phyloP scores from a whole-genome alignment of 1,140 invertebrate species.

The Nasonia longicornis region DNA sequence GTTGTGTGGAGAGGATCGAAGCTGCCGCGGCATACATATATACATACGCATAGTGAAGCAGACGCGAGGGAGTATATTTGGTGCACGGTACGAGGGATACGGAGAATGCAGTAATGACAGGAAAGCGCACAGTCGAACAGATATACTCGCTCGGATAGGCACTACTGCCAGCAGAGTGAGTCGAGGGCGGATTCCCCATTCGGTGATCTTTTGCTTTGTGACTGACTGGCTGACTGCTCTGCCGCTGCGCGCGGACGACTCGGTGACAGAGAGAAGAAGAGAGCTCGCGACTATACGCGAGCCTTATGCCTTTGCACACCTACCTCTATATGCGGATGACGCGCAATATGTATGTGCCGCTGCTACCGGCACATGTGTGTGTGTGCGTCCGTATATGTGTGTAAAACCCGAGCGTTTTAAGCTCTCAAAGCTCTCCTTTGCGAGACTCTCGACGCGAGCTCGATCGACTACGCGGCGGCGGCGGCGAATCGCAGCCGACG shows the following conservation, averaged over 20 bases:
- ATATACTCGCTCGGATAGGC: constrained; percentile 60
- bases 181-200: constrained; percentile 55
- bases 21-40: background rate
- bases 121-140: constrained; percentile 62
- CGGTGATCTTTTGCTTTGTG: constrained; percentile 63
- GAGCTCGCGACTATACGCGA: constrained; percentile 39
- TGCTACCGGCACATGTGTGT: background rate
- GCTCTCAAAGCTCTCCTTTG: constrained; percentile 60
- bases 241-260: background rate
- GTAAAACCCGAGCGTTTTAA: constrained; percentile 58
- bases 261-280: background rate
- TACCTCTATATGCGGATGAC: background rate
- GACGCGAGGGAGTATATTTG: constrained; percentile 52
- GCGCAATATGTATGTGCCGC: background rate
- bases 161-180: constrained; percentile 39
- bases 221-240: constrained; percentile 46
- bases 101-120: constrained; percentile 65
- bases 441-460: constrained; percentile 44
- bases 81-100: constrained; percentile 58
- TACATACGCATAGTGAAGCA: background rate
- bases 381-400: background rate
- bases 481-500: constrained; percentile 32
- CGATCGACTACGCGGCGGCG: constrained; percentile 48
- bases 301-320: constrained; percentile 47
- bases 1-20: background rate